Evolutionary conservation across 2,888 invertebrate genomes (phyloP).

Genomic region (Trachelus iudaicus): DNA sequence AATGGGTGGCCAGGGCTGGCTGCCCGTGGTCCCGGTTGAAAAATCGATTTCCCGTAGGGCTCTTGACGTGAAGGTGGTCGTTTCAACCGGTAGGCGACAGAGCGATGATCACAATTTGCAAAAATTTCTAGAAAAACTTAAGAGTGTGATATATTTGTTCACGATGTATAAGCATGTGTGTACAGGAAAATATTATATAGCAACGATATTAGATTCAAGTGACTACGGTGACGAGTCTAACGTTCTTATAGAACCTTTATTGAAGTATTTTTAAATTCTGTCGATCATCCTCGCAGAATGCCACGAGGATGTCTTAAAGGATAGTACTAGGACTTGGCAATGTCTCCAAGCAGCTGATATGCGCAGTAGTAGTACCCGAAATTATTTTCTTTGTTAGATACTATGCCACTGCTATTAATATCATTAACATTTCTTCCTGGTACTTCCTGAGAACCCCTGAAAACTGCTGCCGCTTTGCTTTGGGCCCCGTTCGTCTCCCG

Average conservation of each 20-base stretch:
- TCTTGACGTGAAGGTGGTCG: background rate
- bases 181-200: background rate
- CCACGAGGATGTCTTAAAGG: background rate
- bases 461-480: background rate
- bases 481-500: background rate
- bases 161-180: slow-evolving; percentile 3
- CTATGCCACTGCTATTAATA: background rate
- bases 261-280: background rate
- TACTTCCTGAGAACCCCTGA: slow-evolving; percentile 17
- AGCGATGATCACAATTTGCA: slow-evolving; percentile 38
- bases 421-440: background rate
- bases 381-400: background rate
- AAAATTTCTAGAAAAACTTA: slow-evolving; percentile 36
- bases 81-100: background rate
- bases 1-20: background rate
- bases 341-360: slow-evolving; percentile 58
- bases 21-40: slow-evolving; percentile 39
- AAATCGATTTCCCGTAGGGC: slow-evolving; percentile 59
- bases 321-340: background rate
- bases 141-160: background rate
- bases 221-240: background rate
- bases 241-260: background rate
- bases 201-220: background rate
- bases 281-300: background rate
- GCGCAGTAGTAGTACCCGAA: slow-evolving; percentile 39